Evolutionary conservation across 1,140 invertebrate species (phyloP).

Genomic region (Scylla paramamosain): DNA sequence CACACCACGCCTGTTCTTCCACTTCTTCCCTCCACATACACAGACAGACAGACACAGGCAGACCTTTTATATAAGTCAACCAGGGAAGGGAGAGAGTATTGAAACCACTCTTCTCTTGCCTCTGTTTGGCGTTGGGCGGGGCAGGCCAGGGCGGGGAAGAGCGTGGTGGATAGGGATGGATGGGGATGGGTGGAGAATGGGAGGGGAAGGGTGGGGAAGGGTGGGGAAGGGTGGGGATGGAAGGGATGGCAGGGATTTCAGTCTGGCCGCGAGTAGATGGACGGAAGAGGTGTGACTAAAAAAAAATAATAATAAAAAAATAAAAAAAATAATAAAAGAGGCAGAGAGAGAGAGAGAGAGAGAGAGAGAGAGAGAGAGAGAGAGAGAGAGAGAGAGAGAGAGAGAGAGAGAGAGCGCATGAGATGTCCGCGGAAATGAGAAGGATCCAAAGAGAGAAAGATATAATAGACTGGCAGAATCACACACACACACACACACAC

Average conservation of each 20-base stretch:
- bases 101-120: not conserved
- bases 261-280: not conserved
- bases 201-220: too few relatives aligned
- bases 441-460: not conserved
- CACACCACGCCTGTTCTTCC: too few relatives aligned
- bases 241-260: not conserved
- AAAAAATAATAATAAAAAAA: not conserved
- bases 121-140: slow-evolving; percentile 8
- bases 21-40: not conserved
- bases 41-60: not conserved
- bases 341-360: slow-evolving; percentile 46
- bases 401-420: not conserved
- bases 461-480: not conserved
- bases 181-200: not conserved
- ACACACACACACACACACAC: too few relatives aligned
- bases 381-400: not conserved
- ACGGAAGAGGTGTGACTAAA: not conserved
- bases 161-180: not conserved
- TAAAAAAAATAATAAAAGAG: not conserved
- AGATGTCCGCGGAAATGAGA: too few relatives aligned
- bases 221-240: too few relatives aligned
- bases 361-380: slow-evolving; percentile 9
- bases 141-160: not conserved
- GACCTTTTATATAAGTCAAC: not conserved
- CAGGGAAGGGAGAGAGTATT: not conserved